Base-by-base conservation (phyloP, 2,888 invertebrate genomes). In the Drosophila rellima region DNA sequence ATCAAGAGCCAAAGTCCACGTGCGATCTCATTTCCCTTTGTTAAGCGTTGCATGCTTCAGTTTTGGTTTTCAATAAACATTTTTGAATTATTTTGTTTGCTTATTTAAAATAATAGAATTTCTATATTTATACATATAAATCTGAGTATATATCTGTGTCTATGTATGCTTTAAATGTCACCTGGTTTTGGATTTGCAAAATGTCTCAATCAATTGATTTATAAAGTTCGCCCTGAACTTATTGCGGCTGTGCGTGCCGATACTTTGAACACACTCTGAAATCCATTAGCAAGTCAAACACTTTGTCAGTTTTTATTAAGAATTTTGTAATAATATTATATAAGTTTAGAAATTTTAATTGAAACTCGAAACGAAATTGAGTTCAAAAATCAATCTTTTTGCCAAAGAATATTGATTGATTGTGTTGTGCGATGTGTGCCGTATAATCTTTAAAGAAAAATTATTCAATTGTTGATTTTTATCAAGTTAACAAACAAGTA, bases 401-500 rank as follows among this genome's bases (percentile, higher is more conserved):
- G 31, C 13, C 48, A 18, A 33, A 33, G 17, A 31, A 35, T 40
- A 33, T 51, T 60, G 50, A 50, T 60, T 40, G 29, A 37, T 50
- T 33, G 39, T 50, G 40, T 31, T 48, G 48, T 48, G 48, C 17
- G 26, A 45, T 57, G 37, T 57, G 37, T 57, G 37, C n/a, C 39
- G 26, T 20, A 47, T 48, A 54, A 68, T 45, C 54, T 45, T 67
- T 35, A 26, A 74, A 39, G 37, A 17, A 17, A 52, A 70, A 56
- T 52, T 44, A 42, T 56, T 44, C 70, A 68, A 57, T 63, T 66
- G 54, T 66, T 48, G 40, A 29, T 65, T 31, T 42, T 52, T 47
- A 42, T 62, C 45, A 33, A 56, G 40, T 63, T 55, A 40, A 15
- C 33, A 23, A 23, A 23, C 23, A 23, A 7, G n/a, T n/a, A n/a